These are phyloP conservation scores for Pantherophis guttatus DNA, from an alignment of 2,113 vertebrate species.

Conservation along the genomic window DNA sequence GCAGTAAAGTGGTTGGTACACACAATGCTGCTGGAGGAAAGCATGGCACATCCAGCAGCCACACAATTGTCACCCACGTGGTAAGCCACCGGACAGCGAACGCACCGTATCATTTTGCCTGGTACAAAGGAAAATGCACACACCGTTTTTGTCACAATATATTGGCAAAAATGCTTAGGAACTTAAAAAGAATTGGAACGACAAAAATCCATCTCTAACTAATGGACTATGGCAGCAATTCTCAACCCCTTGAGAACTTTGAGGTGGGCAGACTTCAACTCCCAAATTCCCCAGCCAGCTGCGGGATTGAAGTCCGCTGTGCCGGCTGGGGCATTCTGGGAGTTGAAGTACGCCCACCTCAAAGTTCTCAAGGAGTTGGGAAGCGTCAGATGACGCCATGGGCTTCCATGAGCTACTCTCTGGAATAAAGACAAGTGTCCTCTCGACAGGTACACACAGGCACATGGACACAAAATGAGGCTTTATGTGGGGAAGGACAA, in stretches of 20 bases:
- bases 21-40: slow-evolving; percentile 84
- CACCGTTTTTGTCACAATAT: background rate
- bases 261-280: background rate
- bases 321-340: no score
- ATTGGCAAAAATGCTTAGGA: background rate
- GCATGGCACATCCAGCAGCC: slow-evolving; percentile 87
- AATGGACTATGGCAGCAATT: background rate
- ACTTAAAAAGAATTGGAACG: background rate
- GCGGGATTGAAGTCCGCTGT: background rate
- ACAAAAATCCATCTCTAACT: background rate
- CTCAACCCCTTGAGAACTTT: background rate
- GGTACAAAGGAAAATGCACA: slow-evolving; percentile 11
- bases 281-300: background rate
- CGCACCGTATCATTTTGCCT: slow-evolving; percentile 92
- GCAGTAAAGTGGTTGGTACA: slow-evolving; percentile 92
- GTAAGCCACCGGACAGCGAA: slow-evolving; percentile 94
- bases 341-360: no score
- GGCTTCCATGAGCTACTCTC: background rate
- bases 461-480: background rate
- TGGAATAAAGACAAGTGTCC: background rate
- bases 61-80: slow-evolving; percentile 88
- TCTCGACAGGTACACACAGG: background rate
- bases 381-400: background rate
- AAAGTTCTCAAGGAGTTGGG: background rate
- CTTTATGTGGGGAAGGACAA: background rate